These are phyloP conservation scores for Platyscapa corneri DNA, from an alignment of 1,140 invertebrate genomes.

Conservation along the genomic window DNA sequence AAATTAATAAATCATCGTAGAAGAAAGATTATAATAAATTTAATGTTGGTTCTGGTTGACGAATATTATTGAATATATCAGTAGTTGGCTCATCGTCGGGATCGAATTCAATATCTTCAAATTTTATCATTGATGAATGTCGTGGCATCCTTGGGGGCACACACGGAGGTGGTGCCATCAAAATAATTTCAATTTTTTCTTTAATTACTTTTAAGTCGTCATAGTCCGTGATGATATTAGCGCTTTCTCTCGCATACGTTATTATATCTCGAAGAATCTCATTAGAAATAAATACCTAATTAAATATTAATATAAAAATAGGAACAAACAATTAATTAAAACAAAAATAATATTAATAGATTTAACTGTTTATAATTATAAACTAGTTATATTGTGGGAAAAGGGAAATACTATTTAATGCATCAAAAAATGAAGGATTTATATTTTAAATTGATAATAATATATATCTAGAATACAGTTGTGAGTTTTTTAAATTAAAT, in stretches of 20 bases:
- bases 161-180: slow-evolving; percentile 57
- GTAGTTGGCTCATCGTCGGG: slow-evolving; percentile 58
- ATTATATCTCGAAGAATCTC: slow-evolving; percentile 58
- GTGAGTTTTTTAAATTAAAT: no score
- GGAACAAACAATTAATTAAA: no score
- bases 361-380: no score
- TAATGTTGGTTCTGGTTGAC: slow-evolving; percentile 53
- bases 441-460: no score
- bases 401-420: no score
- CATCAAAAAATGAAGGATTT: no score
- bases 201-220: slow-evolving; percentile 54
- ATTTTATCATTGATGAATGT: slow-evolving; percentile 49
- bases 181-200: slow-evolving; percentile 60
- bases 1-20: no score
- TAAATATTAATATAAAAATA: not conserved
- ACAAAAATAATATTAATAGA: no score
- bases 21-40: slow-evolving; percentile 43
- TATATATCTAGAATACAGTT: no score
- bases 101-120: slow-evolving; percentile 62
- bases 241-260: slow-evolving; percentile 59
- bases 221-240: slow-evolving; percentile 57
- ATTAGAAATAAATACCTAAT: slow-evolving; percentile 42
- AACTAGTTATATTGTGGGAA: no score
- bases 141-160: slow-evolving; percentile 52
- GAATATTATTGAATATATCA: slow-evolving; percentile 55